These are phyloP conservation scores for Bujurquina vittata DNA, from an alignment of 2,113 vertebrate genomes.

Conservation along the genomic window DNA sequence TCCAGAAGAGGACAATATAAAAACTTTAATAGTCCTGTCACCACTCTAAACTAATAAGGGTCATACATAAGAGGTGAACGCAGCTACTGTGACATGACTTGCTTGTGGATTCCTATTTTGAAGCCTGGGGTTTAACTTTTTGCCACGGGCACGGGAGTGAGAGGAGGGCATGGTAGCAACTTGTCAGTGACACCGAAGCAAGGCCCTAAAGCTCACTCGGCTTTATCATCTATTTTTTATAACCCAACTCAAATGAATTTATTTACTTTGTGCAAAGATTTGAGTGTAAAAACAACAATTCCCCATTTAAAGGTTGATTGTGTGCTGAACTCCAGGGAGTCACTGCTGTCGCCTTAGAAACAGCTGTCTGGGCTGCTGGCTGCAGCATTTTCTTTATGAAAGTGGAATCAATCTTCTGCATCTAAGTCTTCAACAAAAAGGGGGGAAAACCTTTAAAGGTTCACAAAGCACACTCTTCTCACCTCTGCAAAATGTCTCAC, in stretches of 20 bases:
- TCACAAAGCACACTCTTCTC: too few relatives aligned
- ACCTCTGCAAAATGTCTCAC: too few relatives aligned
- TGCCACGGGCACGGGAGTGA: background rate
- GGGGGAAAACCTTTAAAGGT: background rate
- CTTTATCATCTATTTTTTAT: too few relatives aligned
- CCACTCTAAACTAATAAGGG: background rate
- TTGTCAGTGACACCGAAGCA: too few relatives aligned
- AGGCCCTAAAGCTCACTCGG: background rate
- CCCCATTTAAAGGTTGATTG: background rate
- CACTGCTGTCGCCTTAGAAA: background rate
- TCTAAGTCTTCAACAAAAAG: background rate
- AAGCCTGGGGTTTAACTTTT: too few relatives aligned
- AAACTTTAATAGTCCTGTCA: background rate
- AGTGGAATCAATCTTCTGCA: background rate
- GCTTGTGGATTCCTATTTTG: background rate
- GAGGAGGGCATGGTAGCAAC: background rate
- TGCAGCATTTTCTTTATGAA: background rate
- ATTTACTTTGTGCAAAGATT: background rate
- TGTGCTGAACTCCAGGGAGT: background rate
- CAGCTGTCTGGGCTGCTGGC: background rate
- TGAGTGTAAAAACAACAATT: background rate
- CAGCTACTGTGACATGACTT: background rate
- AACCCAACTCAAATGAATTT: background rate
- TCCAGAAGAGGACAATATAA: background rate
- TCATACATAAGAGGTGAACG: background rate